Evolutionary conservation across 2,113 vertebrate genomes (phyloP).

Genomic region (Saccopteryx bilineata): DNA sequence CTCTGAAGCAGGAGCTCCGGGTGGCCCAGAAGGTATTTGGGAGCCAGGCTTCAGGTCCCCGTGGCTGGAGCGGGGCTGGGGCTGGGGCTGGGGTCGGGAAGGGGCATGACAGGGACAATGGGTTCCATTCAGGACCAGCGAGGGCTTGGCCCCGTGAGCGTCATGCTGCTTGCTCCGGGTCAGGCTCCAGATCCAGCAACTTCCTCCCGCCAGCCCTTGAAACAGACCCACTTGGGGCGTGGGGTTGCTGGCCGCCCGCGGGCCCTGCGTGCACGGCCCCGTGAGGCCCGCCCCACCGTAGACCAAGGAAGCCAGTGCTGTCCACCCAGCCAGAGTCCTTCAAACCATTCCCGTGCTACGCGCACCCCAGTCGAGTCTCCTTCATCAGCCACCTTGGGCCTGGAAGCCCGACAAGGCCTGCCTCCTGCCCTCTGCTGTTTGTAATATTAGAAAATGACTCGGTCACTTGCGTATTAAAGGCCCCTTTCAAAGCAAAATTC

Average conservation of each 20-base stretch:
- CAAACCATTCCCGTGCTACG: background rate
- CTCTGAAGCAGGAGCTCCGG: constrained; percentile 93
- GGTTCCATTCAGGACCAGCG: accelerated
- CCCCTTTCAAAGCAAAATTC: constrained; percentile 43
- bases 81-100: background rate
- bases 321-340: background rate
- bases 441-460: background rate
- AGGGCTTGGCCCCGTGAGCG: accelerated
- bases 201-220: background rate
- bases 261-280: background rate
- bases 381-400: background rate
- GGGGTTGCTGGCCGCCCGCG: background rate
- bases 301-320: background rate
- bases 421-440: background rate
- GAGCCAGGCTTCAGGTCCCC: background rate
- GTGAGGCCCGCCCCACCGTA: background rate
- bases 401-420: background rate
- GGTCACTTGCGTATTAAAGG: background rate
- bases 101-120: accelerated
- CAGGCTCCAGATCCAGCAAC: background rate
- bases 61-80: background rate
- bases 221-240: background rate
- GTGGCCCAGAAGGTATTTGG: constrained; percentile 93
- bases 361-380: background rate
- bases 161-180: background rate